phyloP scores from a whole-genome alignment of 1,140 invertebrate genomes.

The Ptiloglossa arizonensis region DNA sequence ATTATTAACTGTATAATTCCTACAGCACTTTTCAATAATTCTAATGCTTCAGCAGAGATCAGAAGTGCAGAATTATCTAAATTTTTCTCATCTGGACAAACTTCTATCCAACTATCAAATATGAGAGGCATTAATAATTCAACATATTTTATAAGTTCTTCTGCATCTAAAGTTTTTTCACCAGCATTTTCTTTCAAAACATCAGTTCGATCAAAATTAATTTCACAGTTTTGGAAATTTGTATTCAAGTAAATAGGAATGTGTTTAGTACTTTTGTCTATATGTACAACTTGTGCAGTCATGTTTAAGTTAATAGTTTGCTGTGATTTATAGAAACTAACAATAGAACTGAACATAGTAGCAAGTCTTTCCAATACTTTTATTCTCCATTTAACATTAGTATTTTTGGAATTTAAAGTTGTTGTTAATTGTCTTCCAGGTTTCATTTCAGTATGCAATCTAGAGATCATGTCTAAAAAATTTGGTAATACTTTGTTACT shows the following conservation, averaged over 20 bases:
- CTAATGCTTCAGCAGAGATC: constrained; percentile 82
- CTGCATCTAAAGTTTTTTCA: constrained; percentile 54
- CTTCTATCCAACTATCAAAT: constrained; percentile 89
- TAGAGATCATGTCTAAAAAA: constrained; percentile 91
- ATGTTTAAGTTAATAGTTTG: constrained; percentile 6
- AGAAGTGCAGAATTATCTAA: constrained; percentile 74
- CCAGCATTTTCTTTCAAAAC: background rate
- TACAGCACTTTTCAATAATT: constrained; percentile 83
- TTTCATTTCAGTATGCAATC: constrained; percentile 84
- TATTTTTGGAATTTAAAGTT: constrained; percentile 86
- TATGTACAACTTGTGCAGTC: constrained; percentile 32
- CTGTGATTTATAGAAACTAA: constrained; percentile 43
- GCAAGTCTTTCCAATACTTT: constrained; percentile 87
- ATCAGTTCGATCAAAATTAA: constrained; percentile 62
- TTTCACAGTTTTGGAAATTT: constrained; percentile 51
- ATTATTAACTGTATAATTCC: constrained; percentile 83
- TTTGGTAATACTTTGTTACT: constrained; percentile 87
- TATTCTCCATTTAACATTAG: constrained; percentile 88
- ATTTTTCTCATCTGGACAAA: constrained; percentile 80
- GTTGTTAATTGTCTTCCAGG: constrained; percentile 85
- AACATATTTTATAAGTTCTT: constrained; percentile 80
- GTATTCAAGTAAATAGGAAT: constrained; percentile 62
- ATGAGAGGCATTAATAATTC: constrained; percentile 86
- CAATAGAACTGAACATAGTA: constrained; percentile 83
- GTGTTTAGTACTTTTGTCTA: constrained; percentile 51